Evolutionary conservation across 2,113 vertebrate species (phyloP).

Genomic region (Stomatorhinus ivindoensis): DNA sequence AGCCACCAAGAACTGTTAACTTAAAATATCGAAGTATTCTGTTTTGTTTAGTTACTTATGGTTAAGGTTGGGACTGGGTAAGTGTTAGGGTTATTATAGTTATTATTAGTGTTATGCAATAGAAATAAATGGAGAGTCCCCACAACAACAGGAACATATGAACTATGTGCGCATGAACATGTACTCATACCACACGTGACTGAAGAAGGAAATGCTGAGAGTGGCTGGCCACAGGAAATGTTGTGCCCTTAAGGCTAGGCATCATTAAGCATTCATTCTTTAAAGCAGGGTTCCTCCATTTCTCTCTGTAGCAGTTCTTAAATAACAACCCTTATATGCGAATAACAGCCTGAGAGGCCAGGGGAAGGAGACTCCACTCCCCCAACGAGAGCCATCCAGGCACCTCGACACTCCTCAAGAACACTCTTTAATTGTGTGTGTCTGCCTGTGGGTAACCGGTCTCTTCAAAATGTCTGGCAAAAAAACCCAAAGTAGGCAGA

Average conservation of each 20-base stretch:
- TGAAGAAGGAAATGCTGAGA: not conserved
- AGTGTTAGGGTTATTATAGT: too few species aligned
- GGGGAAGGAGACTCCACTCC: not conserved
- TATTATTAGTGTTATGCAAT: too few species aligned
- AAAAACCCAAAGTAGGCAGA: not conserved
- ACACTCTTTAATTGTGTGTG: not conserved
- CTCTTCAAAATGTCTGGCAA: not conserved
- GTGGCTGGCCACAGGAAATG: not conserved
- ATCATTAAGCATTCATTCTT: not conserved
- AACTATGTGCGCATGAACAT: not conserved
- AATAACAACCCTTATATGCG: not conserved
- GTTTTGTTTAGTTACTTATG: too few species aligned
- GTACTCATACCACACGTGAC: not conserved
- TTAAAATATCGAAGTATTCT: too few species aligned
- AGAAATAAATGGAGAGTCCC: too few species aligned
- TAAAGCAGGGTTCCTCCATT: not conserved
- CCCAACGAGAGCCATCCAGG: not conserved
- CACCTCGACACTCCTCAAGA: not conserved
- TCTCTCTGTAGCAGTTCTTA: not conserved
- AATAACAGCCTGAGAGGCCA: not conserved
- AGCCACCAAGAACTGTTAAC: too few species aligned
- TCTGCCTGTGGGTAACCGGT: not conserved
- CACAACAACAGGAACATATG: too few species aligned
- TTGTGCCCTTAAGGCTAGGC: not conserved
- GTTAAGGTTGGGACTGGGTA: too few species aligned